Conservation (phyloP, 2,888 invertebrate species). For the Biston stratarius region DNA sequence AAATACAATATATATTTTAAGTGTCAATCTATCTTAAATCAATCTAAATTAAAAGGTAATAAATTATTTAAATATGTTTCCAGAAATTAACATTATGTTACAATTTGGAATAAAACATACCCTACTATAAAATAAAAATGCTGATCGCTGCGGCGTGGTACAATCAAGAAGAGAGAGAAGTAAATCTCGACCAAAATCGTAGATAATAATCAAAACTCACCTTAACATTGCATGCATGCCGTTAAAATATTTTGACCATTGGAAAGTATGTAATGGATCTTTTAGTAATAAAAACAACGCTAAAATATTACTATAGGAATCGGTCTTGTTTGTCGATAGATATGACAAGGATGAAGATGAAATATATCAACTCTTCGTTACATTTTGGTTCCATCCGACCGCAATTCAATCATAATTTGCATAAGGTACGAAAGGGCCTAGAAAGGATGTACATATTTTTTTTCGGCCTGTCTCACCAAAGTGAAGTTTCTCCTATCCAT, state of each 20-base stretch:
- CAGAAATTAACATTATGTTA: no score
- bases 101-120: no score
- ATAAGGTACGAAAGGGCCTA: slow-evolving; percentile 14
- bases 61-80: no score
- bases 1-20: no score
- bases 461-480: background rate
- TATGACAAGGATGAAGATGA: slow-evolving; percentile 29
- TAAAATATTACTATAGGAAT: slow-evolving; percentile 26
- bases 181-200: background rate
- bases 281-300: slow-evolving; percentile 27
- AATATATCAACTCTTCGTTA: slow-evolving; percentile 14
- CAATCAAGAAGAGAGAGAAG: no score
- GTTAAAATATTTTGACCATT: slow-evolving; percentile 27
- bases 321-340: slow-evolving; percentile 27
- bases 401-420: slow-evolving; percentile 34
- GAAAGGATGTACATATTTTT: slow-evolving; percentile 15
- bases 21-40: no score
- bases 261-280: slow-evolving; percentile 22
- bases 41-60: no score
- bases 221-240: slow-evolving; percentile 12
- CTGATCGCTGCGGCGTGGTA: no score
- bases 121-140: no score
- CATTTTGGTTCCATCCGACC: slow-evolving; percentile 13
- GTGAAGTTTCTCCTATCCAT: background rate
- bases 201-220: slow-evolving; percentile 2